These are phyloP conservation scores for Epinephelus lanceolatus DNA, from an alignment of 2,113 vertebrate species.

Conservation along the genomic window DNA sequence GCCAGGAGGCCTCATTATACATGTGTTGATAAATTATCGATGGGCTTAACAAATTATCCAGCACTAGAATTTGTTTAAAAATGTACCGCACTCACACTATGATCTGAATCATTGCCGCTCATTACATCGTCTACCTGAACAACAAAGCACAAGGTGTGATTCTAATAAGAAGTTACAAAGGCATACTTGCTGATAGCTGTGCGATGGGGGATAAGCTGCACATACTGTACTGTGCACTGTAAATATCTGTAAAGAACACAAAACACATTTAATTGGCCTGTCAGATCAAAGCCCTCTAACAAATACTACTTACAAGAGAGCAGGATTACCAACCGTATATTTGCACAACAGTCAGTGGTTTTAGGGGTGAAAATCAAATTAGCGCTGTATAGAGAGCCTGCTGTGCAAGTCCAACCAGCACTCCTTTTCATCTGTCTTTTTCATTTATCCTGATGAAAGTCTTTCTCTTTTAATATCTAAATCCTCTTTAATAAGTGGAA, in stretches of 20 bases:
- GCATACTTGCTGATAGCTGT: background rate
- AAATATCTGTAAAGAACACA: conserved; percentile 21
- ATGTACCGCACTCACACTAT: background rate
- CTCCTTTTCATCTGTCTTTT: conserved; percentile 51
- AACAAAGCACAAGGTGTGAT: background rate
- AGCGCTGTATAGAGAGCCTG: conserved; percentile 10
- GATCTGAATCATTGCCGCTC: conserved; percentile 22
- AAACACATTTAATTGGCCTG: conserved; percentile 59
- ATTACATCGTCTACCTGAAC: background rate
- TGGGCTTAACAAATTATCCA: conserved; percentile 46
- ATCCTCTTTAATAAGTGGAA: conserved; percentile 55
- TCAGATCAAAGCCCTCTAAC: conserved; percentile 55
- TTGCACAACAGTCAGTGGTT: conserved; percentile 42
- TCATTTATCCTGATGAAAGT: conserved; percentile 49
- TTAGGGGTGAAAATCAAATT: conserved; percentile 57
- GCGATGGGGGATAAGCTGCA: background rate
- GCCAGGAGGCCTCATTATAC: conserved; percentile 48
- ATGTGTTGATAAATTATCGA: conserved; percentile 61
- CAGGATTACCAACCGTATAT: conserved; percentile 38
- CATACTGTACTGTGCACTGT: background rate
- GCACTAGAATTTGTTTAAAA: conserved; percentile 52
- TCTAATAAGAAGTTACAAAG: background rate
- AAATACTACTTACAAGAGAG: conserved; percentile 22
- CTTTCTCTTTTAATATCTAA: conserved; percentile 54
- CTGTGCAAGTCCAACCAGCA: conserved; percentile 19